Evolutionary conservation across 2,888 invertebrate genomes (phyloP).

Genomic region (Drosophila pullipes): DNA sequence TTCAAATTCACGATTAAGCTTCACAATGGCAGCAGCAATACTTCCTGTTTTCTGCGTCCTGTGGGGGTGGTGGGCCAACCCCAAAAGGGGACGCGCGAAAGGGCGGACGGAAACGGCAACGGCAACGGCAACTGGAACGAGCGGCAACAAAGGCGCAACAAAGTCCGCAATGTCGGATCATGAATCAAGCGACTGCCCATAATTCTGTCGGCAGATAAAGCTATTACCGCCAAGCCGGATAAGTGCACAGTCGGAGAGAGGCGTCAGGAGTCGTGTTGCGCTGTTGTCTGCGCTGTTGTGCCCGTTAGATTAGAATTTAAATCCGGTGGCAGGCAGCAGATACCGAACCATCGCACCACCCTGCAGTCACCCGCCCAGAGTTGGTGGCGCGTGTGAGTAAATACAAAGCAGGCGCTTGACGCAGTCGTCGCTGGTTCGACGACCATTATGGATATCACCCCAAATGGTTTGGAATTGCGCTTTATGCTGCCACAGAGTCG

Average conservation of each 20-base stretch:
- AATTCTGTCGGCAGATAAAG: conserved; percentile 85
- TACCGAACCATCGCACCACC: conserved; percentile 25
- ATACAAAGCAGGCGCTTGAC: conserved; percentile 60
- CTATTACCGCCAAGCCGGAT: conserved; percentile 82
- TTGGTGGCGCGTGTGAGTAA: conserved; percentile 58
- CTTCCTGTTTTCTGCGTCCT: conserved; percentile 44
- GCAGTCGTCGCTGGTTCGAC: conserved; percentile 58
- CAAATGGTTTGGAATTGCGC: conserved; percentile 67
- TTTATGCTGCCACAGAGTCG: conserved; percentile 48
- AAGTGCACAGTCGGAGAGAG: conserved; percentile 60
- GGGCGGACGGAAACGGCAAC: conserved; percentile 37
- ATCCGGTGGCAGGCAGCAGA: conserved; percentile 54
- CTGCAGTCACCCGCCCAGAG: conserved; percentile 23
- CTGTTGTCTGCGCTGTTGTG: conserved; percentile 51
- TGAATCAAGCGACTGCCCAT: conserved; percentile 83
- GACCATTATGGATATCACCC: conserved; percentile 82
- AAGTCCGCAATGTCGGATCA: conserved; percentile 67
- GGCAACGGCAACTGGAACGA: conserved; percentile 43
- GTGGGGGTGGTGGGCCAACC: conserved; percentile 27
- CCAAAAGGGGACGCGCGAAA: conserved; percentile 20
- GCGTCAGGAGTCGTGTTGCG: conserved; percentile 40
- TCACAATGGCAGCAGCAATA: conserved; percentile 46
- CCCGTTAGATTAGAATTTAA: conserved; percentile 78
- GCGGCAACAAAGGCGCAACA: conserved; percentile 47
- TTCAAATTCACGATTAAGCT: conserved; percentile 56